Percentiles rank a stretch among this genome's conserved stretches.
Conservation (phyloP, 2,113 vertebrate species). For the Uropsilus gracilis region DNA sequence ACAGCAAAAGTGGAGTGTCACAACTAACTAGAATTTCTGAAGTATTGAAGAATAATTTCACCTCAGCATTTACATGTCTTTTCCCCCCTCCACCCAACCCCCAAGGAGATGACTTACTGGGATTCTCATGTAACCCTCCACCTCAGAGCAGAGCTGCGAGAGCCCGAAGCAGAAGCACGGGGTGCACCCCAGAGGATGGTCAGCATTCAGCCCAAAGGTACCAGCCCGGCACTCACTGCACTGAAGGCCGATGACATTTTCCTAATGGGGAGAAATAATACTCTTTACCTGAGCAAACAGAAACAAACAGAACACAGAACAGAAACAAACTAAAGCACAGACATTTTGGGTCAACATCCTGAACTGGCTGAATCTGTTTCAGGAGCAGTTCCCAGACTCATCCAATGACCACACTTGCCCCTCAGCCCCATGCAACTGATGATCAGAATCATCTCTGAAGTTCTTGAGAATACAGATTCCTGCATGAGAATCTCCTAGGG, state of each 20-base stretch:
- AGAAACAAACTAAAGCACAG: background rate
- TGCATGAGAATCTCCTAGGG: background rate
- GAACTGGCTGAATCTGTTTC: background rate
- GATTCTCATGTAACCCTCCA: slow-evolving; percentile 86
- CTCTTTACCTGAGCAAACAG: background rate
- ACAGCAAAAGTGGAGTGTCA: background rate
- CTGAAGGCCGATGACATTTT: slow-evolving; percentile 90
- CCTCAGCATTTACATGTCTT: background rate
- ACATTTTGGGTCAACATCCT: background rate
- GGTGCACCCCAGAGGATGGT: slow-evolving; percentile 88
- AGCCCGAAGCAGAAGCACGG: slow-evolving; percentile 94
- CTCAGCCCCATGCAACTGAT: background rate
- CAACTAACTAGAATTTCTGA: background rate
- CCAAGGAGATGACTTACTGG: slow-evolving; percentile 85
- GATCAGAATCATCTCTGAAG: rapidly evolving
- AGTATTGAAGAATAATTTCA: background rate
- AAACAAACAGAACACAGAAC: background rate
- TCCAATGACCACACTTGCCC: background rate
- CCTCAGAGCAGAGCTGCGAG: slow-evolving; percentile 88
- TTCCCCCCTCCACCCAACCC: background rate
- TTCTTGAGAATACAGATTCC: background rate
- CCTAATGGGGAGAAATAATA: slow-evolving; percentile 78
- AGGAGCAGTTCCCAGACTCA: background rate
- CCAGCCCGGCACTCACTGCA: slow-evolving; percentile 92
- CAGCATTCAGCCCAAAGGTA: slow-evolving; percentile 87